Evolutionary conservation across 2,797 vertebrate species (phyloP).

Genomic region (Morelia viridis): DNA sequence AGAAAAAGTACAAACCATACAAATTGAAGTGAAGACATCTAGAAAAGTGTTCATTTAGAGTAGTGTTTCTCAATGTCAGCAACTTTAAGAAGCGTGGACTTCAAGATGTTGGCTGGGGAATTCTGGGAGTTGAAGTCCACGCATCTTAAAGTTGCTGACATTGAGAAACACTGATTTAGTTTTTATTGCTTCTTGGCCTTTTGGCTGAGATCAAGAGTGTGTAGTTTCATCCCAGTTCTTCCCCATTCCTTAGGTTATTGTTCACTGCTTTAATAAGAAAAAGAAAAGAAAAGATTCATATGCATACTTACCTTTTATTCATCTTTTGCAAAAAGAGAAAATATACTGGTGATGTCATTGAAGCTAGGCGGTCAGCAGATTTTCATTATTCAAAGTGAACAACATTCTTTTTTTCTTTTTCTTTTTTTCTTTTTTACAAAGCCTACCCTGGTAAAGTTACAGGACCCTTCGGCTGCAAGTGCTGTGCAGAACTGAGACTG

Average conservation of each 20-base stretch:
- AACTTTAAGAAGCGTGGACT: neutral
- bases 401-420: neutral
- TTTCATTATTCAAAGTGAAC: neutral
- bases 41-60: neutral
- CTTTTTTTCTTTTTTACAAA: neutral
- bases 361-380: neutral
- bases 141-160: neutral
- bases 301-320: neutral
- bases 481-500: neutral
- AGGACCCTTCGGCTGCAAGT: neutral
- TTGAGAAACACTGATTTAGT: neutral
- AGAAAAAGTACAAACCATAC: constrained; percentile 6
- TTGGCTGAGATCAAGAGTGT: neutral
- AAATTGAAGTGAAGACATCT: neutral
- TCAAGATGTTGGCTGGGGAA: neutral
- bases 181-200: neutral
- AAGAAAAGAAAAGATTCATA: neutral
- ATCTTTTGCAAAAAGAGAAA: neutral
- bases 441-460: neutral
- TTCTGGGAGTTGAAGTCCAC: neutral
- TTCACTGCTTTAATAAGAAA: neutral
- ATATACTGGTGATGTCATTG: neutral
- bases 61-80: neutral
- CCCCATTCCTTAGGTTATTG: neutral
- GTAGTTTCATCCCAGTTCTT: neutral